A percentile compares a stretch with the other conserved stretches of the same genome.
These are phyloP conservation scores for Desmophyllum pertusum DNA, from an alignment of 92 coral and sea anemone genomes.

Conservation along the genomic window DNA sequence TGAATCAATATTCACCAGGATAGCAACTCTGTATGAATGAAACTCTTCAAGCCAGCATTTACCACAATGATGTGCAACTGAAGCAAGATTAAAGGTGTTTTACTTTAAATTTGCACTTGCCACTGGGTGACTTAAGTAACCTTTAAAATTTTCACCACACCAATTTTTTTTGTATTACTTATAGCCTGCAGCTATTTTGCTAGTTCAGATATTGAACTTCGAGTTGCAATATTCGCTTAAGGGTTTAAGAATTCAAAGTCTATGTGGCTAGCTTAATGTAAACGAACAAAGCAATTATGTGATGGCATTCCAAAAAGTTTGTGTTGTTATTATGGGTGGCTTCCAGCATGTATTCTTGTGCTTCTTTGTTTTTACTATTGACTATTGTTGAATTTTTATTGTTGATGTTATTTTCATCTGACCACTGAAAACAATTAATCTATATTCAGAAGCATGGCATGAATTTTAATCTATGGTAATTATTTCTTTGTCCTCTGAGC, in stretches of 20 bases:
- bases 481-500: neutral
- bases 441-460: slow-evolving; percentile 3
- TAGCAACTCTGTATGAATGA: neutral
- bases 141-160: neutral
- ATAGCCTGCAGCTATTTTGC: neutral
- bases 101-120: neutral
- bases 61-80: no score
- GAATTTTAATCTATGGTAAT: neutral
- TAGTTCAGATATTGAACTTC: neutral
- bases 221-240: neutral
- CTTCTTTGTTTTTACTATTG: neutral
- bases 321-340: neutral
- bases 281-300: neutral
- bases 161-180: neutral
- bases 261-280: neutral
- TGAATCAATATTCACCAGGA: neutral
- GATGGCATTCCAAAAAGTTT: neutral
- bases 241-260: neutral
- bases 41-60: no score
- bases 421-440: neutral
- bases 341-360: neutral
- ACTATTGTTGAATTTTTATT: neutral
- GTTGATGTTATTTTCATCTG: neutral
- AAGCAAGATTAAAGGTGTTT: no score
- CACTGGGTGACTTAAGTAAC: neutral